Evolutionary conservation across 2,113 vertebrate species (phyloP).

Genomic region (Pygoscelis adeliae): DNA sequence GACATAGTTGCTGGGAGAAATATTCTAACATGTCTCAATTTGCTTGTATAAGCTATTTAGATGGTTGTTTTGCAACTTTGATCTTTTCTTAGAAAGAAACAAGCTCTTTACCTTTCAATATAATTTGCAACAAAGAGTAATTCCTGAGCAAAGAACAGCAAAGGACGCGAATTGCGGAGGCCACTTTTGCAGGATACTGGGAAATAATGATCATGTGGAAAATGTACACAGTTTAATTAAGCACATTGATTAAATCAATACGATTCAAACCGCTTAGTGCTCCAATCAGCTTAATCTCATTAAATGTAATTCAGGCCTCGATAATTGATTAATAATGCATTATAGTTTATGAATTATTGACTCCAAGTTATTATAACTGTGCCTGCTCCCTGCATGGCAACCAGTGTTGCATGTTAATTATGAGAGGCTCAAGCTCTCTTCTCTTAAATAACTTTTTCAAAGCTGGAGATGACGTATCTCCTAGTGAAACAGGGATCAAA

Average conservation of each 20-base stretch:
- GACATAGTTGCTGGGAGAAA: neutral
- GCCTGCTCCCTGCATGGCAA: conserved; percentile 51
- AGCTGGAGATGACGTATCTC: conserved; percentile 56
- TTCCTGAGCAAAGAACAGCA: conserved; percentile 33
- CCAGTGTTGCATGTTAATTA: conserved; percentile 75
- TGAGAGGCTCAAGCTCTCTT: conserved; percentile 32
- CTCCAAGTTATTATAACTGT: conserved; percentile 76
- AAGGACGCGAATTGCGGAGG: conserved; percentile 41
- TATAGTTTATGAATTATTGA: conserved; percentile 84
- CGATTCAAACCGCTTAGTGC: conserved; percentile 74
- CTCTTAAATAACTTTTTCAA: conserved; percentile 58
- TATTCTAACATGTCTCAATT: neutral
- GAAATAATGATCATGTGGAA: conserved; percentile 76
- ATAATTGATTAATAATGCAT: conserved; percentile 87
- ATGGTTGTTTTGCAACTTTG: neutral
- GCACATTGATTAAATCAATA: conserved; percentile 82
- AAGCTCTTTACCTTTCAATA: conserved; percentile 44
- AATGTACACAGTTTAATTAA: conserved; percentile 82
- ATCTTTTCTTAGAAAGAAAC: conserved; percentile 7
- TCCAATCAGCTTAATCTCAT: conserved; percentile 82
- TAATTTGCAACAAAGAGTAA: conserved; percentile 37
- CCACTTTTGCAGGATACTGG: conserved; percentile 56
- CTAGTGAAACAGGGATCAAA: conserved; percentile 56
- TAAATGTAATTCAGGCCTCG: conserved; percentile 78
- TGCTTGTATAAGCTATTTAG: neutral